These are phyloP conservation scores for Mnemiopsis leidyi DNA, from an alignment of 37 sponge, comb jelly and placozoan genomes.

Conservation along the genomic window DNA sequence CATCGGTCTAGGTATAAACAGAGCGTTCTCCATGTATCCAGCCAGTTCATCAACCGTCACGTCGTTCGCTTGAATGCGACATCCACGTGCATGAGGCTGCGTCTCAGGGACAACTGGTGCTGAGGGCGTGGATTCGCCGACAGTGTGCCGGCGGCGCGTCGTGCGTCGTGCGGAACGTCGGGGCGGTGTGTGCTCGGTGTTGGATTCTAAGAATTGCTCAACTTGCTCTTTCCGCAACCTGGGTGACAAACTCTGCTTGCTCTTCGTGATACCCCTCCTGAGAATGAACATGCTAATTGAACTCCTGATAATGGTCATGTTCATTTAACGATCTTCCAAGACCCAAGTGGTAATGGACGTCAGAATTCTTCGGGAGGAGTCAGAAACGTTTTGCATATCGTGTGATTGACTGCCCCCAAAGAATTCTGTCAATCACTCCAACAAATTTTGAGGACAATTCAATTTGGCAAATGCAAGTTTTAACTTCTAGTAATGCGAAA, in stretches of 20 bases:
- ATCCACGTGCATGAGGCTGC: not conserved
- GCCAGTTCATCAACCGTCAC: slow-evolving; percentile 84
- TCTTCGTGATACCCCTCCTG: not conserved
- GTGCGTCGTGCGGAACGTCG: not conserved
- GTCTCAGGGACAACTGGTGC: not conserved
- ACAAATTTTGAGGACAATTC: too few species aligned
- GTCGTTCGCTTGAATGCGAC: slow-evolving; percentile 68
- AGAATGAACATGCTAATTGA: not conserved
- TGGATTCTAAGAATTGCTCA: slow-evolving; percentile 1
- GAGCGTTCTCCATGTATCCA: slow-evolving; percentile 77
- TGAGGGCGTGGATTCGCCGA: not conserved
- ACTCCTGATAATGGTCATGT: too few species aligned
- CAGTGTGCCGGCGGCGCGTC: not conserved
- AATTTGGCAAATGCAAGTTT: too few species aligned
- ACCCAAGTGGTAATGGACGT: not conserved
- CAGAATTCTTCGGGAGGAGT: not conserved
- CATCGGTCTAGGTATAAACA: slow-evolving; percentile 84
- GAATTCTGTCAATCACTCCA: too few species aligned
- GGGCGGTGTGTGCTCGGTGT: not conserved
- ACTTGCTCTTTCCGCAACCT: not conserved
- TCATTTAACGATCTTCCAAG: too few species aligned
- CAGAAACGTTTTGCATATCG: not conserved
- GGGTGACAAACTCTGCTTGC: not conserved
- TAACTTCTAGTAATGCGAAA: not conserved
- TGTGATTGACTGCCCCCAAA: too few species aligned